phyloP scores from a whole-genome alignment of 2,888 invertebrate species.

The Perizoma affinitatum region DNA sequence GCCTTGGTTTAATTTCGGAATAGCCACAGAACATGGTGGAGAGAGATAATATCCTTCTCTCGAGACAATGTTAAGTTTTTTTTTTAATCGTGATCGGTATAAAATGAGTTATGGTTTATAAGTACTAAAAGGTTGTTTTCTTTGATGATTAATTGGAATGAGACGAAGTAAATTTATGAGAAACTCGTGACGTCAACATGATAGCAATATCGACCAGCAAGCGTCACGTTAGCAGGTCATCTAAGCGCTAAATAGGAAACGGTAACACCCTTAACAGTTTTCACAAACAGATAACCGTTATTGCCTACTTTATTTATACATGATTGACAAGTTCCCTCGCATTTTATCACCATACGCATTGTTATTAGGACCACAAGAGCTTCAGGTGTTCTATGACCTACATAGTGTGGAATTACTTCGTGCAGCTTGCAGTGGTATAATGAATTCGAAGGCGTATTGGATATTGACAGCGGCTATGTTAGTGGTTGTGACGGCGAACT shows the following conservation, averaged over 20 bases:
- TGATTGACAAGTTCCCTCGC: slow-evolving; percentile 50
- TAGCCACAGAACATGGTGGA: too few relatives aligned
- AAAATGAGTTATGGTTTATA: too few relatives aligned
- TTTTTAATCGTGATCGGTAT: too few relatives aligned
- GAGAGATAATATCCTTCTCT: too few relatives aligned
- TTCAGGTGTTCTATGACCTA: slow-evolving; percentile 37
- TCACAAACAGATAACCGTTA: slow-evolving; percentile 75
- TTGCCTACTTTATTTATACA: slow-evolving; percentile 70
- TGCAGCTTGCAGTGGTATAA: slow-evolving; percentile 32
- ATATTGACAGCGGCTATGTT: slow-evolving; percentile 48
- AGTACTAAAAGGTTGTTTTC: too few relatives aligned
- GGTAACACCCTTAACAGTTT: slow-evolving; percentile 70
- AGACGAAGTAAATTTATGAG: too few relatives aligned
- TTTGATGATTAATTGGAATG: too few relatives aligned
- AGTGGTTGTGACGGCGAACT: slow-evolving; percentile 54
- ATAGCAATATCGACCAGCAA: slow-evolving; percentile 4
- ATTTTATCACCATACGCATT: slow-evolving; percentile 54
- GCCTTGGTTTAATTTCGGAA: too few relatives aligned
- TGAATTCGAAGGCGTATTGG: slow-evolving; percentile 56
- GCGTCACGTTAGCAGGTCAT: slow-evolving; percentile 36
- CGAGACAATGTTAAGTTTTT: too few relatives aligned
- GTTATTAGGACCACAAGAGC: slow-evolving; percentile 34
- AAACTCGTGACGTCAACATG: background rate
- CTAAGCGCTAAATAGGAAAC: slow-evolving; percentile 67
- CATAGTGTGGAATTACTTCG: background rate